A percentile compares a stretch with the other conserved stretches of the same genome.
phyloP scores from a whole-genome alignment of 1,140 invertebrate species.

The Drosophila eugracilis region DNA sequence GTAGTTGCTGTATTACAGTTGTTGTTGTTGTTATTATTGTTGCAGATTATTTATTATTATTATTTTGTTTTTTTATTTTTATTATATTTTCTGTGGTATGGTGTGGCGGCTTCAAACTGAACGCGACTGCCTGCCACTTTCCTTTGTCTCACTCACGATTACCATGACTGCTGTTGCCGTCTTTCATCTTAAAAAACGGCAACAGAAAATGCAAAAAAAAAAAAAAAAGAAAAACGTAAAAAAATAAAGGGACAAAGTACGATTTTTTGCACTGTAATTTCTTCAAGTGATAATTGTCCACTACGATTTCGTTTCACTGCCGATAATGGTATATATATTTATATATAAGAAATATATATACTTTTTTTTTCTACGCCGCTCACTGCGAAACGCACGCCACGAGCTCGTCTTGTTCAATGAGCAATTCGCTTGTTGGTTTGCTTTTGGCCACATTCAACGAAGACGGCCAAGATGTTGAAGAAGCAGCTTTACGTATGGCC shows the following conservation, averaged over 20 bases:
- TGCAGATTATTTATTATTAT: conserved; percentile 18
- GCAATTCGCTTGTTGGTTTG: conserved; percentile 50
- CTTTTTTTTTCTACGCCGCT: conserved; percentile 38
- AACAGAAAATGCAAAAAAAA: conserved; percentile 20
- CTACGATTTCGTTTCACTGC: conserved; percentile 34
- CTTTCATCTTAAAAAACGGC: conserved; percentile 32
- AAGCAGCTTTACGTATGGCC: conserved; percentile 32
- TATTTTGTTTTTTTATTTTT: conserved; percentile 4
- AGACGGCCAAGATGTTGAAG: conserved; percentile 23
- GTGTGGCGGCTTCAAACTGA: conserved; percentile 56
- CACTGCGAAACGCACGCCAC: conserved; percentile 74
- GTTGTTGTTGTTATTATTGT: too few relatives aligned
- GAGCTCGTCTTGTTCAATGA: conserved; percentile 78
- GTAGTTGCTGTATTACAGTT: conserved; percentile 16
- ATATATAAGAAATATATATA: not conserved
- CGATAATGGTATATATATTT: conserved; percentile 5
- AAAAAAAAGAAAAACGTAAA: conserved; percentile 26
- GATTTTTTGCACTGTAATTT: conserved; percentile 14
- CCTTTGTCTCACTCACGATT: conserved; percentile 76
- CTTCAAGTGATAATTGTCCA: conserved; percentile 13
- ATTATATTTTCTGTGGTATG: conserved; percentile 16
- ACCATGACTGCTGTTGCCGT: conserved; percentile 35
- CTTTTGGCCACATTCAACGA: conserved; percentile 39
- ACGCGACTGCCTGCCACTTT: conserved; percentile 68
- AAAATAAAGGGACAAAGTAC: conserved; percentile 30